phyloP scores from a whole-genome alignment of 2,797 vertebrate genomes.

The Gastrophryne carolinensis region DNA sequence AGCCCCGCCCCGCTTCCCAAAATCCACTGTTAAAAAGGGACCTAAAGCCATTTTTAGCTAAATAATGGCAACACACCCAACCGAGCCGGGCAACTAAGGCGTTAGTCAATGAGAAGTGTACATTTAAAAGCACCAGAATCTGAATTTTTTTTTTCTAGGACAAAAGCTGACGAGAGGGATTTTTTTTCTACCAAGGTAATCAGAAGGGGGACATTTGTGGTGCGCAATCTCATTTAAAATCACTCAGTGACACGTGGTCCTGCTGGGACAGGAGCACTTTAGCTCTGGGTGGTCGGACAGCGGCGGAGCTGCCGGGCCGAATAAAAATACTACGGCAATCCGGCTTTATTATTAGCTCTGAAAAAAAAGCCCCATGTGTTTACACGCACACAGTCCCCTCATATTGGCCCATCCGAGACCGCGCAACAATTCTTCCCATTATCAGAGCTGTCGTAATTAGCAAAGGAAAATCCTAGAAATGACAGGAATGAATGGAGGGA shows the following conservation, averaged over 20 bases:
- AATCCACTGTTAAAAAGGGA: too few relatives aligned
- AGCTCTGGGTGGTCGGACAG: constrained; percentile 43
- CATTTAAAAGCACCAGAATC: too few relatives aligned
- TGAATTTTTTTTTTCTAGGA: too few relatives aligned
- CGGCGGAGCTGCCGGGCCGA: background rate
- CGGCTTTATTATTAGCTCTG: constrained; percentile 37
- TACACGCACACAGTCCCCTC: background rate
- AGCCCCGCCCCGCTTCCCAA: too few relatives aligned
- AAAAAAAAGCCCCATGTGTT: constrained; percentile 25
- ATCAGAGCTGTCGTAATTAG: background rate
- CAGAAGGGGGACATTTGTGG: background rate
- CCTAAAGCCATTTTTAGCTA: too few relatives aligned
- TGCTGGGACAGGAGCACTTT: constrained; percentile 32
- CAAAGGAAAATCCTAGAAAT: background rate
- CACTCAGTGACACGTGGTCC: constrained; percentile 3
- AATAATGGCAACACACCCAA: too few relatives aligned
- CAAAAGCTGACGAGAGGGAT: too few relatives aligned
- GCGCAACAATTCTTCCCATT: background rate
- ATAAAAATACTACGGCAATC: constrained; percentile 11
- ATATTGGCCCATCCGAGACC: background rate
- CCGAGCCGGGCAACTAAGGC: too few relatives aligned
- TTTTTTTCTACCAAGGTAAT: too few relatives aligned
- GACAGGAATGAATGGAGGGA: background rate
- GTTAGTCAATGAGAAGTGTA: too few relatives aligned
- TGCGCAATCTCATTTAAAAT: background rate